Percentiles rank a stretch among this genome's conserved stretches.
phyloP scores from a whole-genome alignment of 2,888 invertebrate species.

The Epinotia demarniana region DNA sequence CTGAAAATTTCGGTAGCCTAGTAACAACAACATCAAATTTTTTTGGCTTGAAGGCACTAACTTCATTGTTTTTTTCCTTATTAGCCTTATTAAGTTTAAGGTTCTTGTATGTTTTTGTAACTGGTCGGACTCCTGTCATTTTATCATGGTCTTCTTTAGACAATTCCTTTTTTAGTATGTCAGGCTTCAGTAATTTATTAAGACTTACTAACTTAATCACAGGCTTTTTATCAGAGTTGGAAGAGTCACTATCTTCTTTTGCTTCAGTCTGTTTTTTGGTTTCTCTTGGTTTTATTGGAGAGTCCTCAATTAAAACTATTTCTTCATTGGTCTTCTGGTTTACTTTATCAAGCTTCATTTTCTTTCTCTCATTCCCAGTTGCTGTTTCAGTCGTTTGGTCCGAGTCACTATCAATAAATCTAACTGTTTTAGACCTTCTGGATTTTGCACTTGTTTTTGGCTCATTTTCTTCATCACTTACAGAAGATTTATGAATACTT shows the following conservation, averaged over 20 bases:
- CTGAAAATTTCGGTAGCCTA: constrained; percentile 62
- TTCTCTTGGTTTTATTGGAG: constrained; percentile 25
- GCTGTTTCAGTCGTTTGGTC: constrained; percentile 41
- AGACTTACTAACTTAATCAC: constrained; percentile 76
- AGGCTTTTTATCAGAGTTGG: constrained; percentile 53
- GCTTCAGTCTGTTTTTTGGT: constrained; percentile 18
- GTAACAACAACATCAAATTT: constrained; percentile 60
- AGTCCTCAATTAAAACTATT: constrained; percentile 32
- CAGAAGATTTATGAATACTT: background rate
- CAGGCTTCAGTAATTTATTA: constrained; percentile 69
- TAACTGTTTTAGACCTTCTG: constrained; percentile 49
- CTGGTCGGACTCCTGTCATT: constrained; percentile 20
- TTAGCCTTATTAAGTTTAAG: constrained; percentile 42
- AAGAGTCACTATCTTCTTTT: constrained; percentile 28
- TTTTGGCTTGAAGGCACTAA: constrained; percentile 66
- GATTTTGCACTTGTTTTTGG: constrained; percentile 49
- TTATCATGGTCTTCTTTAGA: constrained; percentile 13
- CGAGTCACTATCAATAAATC: constrained; percentile 55
- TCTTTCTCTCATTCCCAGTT: constrained; percentile 32
- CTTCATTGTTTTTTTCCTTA: constrained; percentile 60
- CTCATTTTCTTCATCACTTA: background rate
- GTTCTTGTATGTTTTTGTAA: constrained; percentile 38
- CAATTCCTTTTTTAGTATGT: constrained; percentile 51
- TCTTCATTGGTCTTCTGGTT: constrained; percentile 42
- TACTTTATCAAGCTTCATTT: constrained; percentile 23